Percentiles rank a stretch among this genome's conserved stretches.
phyloP scores from a whole-genome alignment of 1,140 invertebrate genomes.

The Pseudobourletiella spinata region DNA sequence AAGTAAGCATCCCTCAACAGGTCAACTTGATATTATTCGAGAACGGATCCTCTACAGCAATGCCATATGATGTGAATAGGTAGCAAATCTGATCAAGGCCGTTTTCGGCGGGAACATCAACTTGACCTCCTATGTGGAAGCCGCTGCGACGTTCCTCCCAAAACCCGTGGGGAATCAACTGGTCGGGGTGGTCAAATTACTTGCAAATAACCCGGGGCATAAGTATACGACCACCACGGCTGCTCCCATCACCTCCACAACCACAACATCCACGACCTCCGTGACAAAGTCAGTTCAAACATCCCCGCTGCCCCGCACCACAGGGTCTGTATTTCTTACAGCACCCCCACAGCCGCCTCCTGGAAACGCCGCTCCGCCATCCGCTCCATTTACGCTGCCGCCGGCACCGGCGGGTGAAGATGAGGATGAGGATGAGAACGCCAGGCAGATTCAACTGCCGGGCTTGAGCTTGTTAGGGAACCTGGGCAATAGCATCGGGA shows the following conservation, averaged over 20 bases:
- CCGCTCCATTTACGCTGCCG: background rate
- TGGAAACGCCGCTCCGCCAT: background rate
- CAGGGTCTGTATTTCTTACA: background rate
- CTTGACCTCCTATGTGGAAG: conserved; percentile 24
- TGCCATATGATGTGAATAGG: conserved; percentile 12
- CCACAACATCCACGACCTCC: background rate
- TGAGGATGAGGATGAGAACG: conserved; percentile 13
- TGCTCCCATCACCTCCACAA: background rate
- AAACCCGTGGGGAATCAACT: conserved; percentile 16
- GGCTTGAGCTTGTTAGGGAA: background rate
- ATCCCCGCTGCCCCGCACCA: background rate
- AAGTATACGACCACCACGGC: conserved; percentile 8
- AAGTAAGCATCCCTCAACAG: no score
- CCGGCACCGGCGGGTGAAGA: conserved; percentile 2
- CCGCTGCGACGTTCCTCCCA: conserved; percentile 18
- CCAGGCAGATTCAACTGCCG: background rate
- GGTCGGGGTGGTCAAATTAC: conserved; percentile 17
- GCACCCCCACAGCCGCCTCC: background rate
- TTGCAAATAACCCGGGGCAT: conserved; percentile 15
- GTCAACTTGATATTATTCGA: background rate
- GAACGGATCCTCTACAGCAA: background rate
- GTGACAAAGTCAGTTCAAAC: no score
- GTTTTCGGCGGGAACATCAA: conserved; percentile 32
- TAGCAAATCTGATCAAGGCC: conserved; percentile 28
- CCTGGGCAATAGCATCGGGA: background rate